These are phyloP conservation scores for Struthio camelus DNA, from an alignment of 2,113 vertebrate species.

Conservation along the genomic window DNA sequence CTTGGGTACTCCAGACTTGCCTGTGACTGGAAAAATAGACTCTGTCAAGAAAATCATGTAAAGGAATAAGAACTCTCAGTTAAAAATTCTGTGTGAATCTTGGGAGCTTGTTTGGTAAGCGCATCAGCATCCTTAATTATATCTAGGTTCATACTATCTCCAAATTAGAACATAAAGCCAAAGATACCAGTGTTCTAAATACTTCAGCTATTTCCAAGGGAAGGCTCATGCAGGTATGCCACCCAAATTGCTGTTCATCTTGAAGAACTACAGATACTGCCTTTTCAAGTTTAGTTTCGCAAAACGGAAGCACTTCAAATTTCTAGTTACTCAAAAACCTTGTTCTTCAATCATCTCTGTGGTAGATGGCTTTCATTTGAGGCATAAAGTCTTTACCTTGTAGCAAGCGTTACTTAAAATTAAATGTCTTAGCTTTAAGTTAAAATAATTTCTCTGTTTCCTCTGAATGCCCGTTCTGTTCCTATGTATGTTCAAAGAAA, in stretches of 20 bases:
- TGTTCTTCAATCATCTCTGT: neutral
- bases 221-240: neutral
- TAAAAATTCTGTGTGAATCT: neutral
- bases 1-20: neutral
- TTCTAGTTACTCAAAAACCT: neutral
- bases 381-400: neutral
- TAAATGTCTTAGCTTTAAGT: rapidly evolving
- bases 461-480: neutral
- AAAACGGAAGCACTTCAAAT: neutral
- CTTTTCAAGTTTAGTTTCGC: neutral
- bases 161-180: neutral
- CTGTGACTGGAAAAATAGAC: neutral
- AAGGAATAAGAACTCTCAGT: neutral
- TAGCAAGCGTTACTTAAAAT: neutral
- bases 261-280: neutral
- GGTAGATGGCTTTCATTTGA: neutral
- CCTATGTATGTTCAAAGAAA: neutral
- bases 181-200: neutral
- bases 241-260: neutral
- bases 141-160: neutral
- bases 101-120: neutral
- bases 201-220: neutral
- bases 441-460: neutral
- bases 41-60: neutral
- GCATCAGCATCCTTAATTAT: neutral